A percentile compares a stretch with the other conserved stretches of the same genome.
phyloP scores from a whole-genome alignment of 2,113 vertebrate species.

The Euleptes europaea region DNA sequence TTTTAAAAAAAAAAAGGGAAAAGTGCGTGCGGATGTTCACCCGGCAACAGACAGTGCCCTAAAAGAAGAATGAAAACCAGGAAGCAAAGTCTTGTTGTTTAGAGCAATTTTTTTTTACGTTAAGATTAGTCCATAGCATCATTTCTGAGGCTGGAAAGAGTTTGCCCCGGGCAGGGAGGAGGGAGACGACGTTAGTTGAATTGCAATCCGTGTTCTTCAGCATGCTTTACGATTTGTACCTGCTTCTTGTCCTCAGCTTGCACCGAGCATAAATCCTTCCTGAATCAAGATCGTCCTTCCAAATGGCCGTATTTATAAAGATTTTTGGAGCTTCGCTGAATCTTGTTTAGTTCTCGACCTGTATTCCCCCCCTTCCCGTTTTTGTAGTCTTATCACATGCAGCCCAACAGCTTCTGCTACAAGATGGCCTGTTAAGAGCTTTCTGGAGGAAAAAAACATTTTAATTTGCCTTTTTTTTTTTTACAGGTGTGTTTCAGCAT shows the following conservation, averaged over 20 bases:
- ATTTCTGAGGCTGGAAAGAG: background rate
- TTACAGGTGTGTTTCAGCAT: constrained; percentile 25
- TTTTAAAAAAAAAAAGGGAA: background rate
- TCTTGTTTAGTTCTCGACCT: constrained; percentile 44
- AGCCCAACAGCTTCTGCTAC: constrained; percentile 49
- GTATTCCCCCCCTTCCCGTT: constrained; percentile 11
- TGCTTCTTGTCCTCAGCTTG: constrained; percentile 54
- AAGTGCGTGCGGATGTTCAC: background rate
- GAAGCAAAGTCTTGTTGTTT: background rate
- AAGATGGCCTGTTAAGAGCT: constrained; percentile 36
- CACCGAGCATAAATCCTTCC: constrained; percentile 51
- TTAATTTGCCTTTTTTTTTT: constrained; percentile 27
- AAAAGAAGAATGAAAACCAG: background rate
- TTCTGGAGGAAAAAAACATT: constrained; percentile 21
- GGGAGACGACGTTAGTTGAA: constrained; percentile 2
- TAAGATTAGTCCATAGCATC: background rate
- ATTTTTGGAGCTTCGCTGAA: constrained; percentile 54
- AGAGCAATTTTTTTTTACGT: no score
- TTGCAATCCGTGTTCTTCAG: constrained; percentile 13
- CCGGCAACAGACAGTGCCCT: background rate
- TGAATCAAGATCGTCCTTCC: constrained; percentile 56
- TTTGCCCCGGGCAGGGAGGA: background rate
- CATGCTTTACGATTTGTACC: constrained; percentile 43
- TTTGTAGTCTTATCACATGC: constrained; percentile 42
- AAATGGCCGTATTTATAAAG: constrained; percentile 56